Evolutionary conservation across 2,797 vertebrate species (phyloP), one percentile per base, ranked within the genome.

Genomic region (Anas capensis): DNA sequence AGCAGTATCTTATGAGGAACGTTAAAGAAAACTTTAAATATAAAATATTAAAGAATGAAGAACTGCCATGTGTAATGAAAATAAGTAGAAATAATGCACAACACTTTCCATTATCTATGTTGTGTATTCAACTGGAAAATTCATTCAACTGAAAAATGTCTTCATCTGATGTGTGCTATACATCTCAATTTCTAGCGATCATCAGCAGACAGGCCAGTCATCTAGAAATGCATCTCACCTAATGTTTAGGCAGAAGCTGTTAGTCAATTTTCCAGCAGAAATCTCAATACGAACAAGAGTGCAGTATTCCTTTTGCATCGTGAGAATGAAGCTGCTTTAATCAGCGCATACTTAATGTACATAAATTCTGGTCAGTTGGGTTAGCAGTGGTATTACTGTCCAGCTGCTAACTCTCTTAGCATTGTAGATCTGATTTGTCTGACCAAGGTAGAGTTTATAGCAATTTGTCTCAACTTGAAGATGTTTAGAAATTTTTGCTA

Each of bases 261-360:
- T 24, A 72, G 33, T 15, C 49, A 19, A 11, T 33, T 56, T 64
- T n/a, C 24, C 3, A 0, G 14, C 75, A 49, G 58, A 58, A 49
- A 24, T 49, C 23, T 49, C 23, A 4, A 27, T 3, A 31, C 3
- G 11, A 66, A 56, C 12, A 66, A 24, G 29, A 48, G 46, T 1
- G 7, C 38, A n/a, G 36, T 4, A 26, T 6, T 6, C n/a, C 56
- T n/a, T 42, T 46, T 24, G 40, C 51, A 72, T 6, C 31, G 6
- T 6, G 31, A 86, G 46, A 42, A 16, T 13, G 11, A 71, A 54
- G 60, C 77, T 42, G 34, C 65, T 20, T 36, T 51, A 13, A 36
- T 17, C 26, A 11, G 7, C 3, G 8, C 4, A 9, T 10, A 4
- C 9, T 17, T 20, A 56, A 34, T 23, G 0, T 4, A 20, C 0